phyloP scores from a whole-genome alignment of 2,113 vertebrate species.

The Cathartes aura region DNA sequence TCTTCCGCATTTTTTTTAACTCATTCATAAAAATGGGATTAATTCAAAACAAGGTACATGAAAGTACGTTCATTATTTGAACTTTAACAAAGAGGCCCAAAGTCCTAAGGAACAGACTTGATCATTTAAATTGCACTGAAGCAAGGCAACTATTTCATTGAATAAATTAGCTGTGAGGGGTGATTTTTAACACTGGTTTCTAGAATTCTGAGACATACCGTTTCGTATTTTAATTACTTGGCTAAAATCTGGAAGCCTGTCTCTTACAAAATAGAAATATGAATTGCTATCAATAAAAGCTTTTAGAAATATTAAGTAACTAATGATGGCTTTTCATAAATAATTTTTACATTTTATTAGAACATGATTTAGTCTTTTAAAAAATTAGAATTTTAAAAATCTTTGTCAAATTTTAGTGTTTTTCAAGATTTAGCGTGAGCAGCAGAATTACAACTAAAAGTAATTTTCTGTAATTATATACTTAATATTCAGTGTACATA shows the following conservation, averaged over 20 bases:
- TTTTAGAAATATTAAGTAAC: neutral
- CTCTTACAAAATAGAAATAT: neutral
- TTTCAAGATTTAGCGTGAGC: neutral
- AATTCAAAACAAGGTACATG: neutral
- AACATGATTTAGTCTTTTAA: neutral
- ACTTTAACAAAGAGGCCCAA: neutral
- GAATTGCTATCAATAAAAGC: neutral
- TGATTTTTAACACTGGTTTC: neutral
- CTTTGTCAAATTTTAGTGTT: neutral
- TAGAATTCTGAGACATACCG: neutral
- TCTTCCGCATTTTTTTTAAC: neutral
- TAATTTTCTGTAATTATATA: constrained; percentile 37
- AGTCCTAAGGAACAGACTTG: neutral
- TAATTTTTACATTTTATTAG: neutral
- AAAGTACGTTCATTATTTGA: neutral
- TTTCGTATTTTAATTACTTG: neutral
- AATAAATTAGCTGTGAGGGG: neutral
- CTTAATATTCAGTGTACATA: constrained; percentile 6
- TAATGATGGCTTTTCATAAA: neutral
- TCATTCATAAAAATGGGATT: neutral
- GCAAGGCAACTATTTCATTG: neutral
- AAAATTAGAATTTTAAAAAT: neutral
- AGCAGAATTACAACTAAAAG: neutral
- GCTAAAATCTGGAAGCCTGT: neutral
- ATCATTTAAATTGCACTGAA: neutral